Evolutionary conservation across 2,113 vertebrate genomes (phyloP).

Genomic region (Hystrix brachyura): DNA sequence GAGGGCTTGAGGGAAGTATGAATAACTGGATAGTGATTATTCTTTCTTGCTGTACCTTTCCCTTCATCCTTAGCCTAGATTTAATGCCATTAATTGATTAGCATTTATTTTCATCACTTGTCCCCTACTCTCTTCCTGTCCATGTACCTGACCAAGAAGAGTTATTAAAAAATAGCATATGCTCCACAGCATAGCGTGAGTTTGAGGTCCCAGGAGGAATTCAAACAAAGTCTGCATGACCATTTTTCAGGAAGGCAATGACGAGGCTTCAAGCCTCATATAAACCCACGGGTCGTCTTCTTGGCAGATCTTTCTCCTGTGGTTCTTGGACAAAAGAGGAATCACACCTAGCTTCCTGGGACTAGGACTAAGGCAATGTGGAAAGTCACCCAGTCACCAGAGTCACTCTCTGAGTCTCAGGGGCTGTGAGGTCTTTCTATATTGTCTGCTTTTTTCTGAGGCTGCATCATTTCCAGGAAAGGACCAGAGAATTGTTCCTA

Average conservation of each 20-base stretch:
- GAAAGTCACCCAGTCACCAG: not conserved
- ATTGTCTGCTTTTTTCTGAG: not conserved
- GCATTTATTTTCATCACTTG: not conserved
- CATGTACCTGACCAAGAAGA: not conserved
- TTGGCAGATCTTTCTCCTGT: not conserved
- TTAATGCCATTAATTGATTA: not conserved
- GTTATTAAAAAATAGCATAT: not conserved
- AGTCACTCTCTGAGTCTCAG: not conserved
- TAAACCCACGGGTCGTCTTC: not conserved
- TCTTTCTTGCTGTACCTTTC: not conserved
- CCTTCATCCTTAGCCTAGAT: not conserved
- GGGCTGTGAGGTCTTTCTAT: not conserved
- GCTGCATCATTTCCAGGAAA: not conserved
- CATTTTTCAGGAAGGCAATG: not conserved
- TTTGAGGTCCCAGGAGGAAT: not conserved
- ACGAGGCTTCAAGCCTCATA: not conserved
- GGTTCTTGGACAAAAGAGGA: not conserved
- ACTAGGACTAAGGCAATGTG: not conserved
- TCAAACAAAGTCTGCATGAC: not conserved
- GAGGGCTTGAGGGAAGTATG: not conserved
- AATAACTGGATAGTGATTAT: not conserved
- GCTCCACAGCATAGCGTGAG: not conserved
- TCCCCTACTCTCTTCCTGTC: fast-evolving
- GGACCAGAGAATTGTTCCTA: not conserved
- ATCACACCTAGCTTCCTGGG: not conserved